Evolutionary conservation across 1,140 invertebrate genomes (phyloP).

Genomic region (Drosophila truncata): DNA sequence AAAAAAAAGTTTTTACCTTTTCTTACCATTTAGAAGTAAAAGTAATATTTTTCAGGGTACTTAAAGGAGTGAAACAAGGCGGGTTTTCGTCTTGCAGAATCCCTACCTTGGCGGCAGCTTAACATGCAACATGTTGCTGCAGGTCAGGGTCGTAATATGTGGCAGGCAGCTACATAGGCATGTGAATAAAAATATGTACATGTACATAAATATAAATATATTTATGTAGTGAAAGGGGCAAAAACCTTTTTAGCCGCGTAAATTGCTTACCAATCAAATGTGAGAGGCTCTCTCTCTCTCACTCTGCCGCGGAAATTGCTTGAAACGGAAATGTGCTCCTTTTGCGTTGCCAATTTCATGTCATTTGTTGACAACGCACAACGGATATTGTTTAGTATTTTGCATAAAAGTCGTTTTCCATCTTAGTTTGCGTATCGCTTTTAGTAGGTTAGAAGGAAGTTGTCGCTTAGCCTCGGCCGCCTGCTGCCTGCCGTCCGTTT

Average conservation of each 20-base stretch:
- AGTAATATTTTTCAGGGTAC: background rate
- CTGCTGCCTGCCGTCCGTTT: background rate
- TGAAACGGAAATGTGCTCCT: slow-evolving; percentile 80
- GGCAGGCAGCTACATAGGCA: slow-evolving; percentile 2
- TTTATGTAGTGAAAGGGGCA: background rate
- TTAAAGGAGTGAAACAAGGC: background rate
- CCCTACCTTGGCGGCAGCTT: slow-evolving; percentile 15
- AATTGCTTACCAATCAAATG: slow-evolving; percentile 80
- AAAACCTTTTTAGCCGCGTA: slow-evolving; percentile 26
- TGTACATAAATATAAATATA: background rate
- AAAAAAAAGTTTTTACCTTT: too few species aligned
- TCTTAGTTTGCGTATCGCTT: slow-evolving; percentile 20
- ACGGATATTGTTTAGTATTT: slow-evolving; percentile 81
- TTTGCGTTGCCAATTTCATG: slow-evolving; percentile 72
- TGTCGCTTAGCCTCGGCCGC: slow-evolving; percentile 39
- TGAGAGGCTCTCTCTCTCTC: slow-evolving; percentile 58
- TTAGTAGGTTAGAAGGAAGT: slow-evolving; percentile 75
- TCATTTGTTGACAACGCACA: slow-evolving; percentile 79
- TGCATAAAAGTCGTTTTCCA: slow-evolving; percentile 61
- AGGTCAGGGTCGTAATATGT: slow-evolving; percentile 60
- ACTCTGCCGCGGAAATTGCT: slow-evolving; percentile 69
- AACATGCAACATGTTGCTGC: slow-evolving; percentile 79
- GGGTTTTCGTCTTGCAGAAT: slow-evolving; percentile 7
- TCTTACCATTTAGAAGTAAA: background rate
- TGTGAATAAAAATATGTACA: background rate